A percentile compares a stretch with the other conserved stretches of the same genome.
These are phyloP conservation scores for Egretta garzetta DNA, from an alignment of 2,113 vertebrate genomes.

Conservation along the genomic window DNA sequence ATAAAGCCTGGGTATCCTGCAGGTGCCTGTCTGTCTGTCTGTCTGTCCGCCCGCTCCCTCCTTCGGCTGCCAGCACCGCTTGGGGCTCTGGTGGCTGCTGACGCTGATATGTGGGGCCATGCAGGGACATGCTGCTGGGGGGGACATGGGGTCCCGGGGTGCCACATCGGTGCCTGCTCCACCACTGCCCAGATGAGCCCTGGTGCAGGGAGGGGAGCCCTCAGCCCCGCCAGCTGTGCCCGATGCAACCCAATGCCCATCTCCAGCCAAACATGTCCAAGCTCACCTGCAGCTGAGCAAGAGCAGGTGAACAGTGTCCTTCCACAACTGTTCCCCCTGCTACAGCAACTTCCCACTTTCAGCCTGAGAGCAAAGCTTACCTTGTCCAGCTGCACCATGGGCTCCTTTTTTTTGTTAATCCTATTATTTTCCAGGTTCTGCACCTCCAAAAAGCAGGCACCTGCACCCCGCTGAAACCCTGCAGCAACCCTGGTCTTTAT, in stretches of 20 bases:
- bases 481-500: neutral
- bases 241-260: rapidly evolving
- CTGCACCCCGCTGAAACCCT: neutral
- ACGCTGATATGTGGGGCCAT: too few species aligned
- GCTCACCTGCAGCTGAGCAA: neutral
- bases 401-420: neutral
- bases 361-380: neutral
- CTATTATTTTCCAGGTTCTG: neutral
- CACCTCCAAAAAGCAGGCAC: neutral
- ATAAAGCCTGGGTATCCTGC: neutral
- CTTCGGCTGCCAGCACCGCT: rapidly evolving
- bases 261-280: neutral
- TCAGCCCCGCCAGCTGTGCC: neutral
- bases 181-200: rapidly evolving
- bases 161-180: rapidly evolving
- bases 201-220: rapidly evolving
- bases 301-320: neutral
- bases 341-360: neutral
- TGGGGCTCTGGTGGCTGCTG: rapidly evolving
- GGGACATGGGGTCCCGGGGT: neutral
- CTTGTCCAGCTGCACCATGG: rapidly evolving
- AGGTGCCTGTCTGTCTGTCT: neutral
- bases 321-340: neutral
- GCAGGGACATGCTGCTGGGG: neutral
- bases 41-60: neutral